Evolutionary conservation across 2,797 vertebrate genomes (phyloP).

Genomic region (Lepilemur ruficaudatus): DNA sequence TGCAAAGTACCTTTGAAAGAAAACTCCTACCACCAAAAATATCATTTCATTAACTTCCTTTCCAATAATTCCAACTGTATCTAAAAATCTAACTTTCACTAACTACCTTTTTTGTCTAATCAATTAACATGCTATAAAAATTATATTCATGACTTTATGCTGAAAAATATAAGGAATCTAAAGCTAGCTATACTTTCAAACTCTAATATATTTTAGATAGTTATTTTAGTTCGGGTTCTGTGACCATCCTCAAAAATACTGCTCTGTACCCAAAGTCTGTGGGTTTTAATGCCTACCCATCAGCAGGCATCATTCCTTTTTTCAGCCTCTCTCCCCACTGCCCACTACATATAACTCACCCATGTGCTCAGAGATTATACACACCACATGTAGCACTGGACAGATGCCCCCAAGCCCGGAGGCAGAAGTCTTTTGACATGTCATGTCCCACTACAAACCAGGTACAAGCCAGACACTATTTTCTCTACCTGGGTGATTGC

Average conservation of each 20-base stretch:
- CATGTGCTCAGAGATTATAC: background rate
- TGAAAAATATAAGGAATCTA: background rate
- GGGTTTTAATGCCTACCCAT: background rate
- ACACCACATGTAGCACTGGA: background rate
- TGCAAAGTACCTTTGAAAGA: background rate
- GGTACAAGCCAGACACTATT: constrained; percentile 1
- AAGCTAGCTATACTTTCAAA: constrained; percentile 27
- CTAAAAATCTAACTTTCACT: constrained; percentile 24
- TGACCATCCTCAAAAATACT: constrained; percentile 28
- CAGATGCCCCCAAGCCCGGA: background rate
- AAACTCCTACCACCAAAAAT: constrained; percentile 25
- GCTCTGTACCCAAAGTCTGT: background rate
- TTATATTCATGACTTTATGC: constrained; percentile 32
- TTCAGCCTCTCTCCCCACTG: background rate
- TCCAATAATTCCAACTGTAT: background rate
- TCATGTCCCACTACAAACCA: background rate
- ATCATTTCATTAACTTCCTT: background rate
- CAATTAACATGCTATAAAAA: constrained; percentile 8
- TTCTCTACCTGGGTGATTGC: background rate
- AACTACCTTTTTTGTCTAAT: background rate
- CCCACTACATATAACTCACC: background rate
- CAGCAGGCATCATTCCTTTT: background rate
- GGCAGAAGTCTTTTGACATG: background rate
- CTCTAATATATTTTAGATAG: background rate
- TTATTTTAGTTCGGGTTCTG: background rate